Evolutionary conservation across 2,888 invertebrate genomes (phyloP).

Genomic region (Tipula helvola): DNA sequence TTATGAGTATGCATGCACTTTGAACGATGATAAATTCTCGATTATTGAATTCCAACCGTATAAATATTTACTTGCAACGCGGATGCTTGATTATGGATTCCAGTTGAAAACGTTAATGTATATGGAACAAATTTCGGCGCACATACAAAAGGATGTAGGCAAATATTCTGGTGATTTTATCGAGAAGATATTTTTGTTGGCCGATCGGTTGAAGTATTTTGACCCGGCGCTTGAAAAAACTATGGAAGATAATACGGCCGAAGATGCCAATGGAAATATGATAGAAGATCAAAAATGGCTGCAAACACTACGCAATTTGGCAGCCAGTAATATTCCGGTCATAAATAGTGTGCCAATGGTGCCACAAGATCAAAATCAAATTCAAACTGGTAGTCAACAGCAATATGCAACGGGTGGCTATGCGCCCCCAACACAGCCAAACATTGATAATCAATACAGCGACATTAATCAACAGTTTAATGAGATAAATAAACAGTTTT

Average conservation of each 20-base stretch:
- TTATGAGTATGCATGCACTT: slow-evolving; percentile 81
- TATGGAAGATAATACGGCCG: slow-evolving; percentile 34
- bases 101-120: slow-evolving; percentile 72
- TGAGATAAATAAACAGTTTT: slow-evolving; percentile 24
- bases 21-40: slow-evolving; percentile 60
- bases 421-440: slow-evolving; percentile 21
- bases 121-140: slow-evolving; percentile 63
- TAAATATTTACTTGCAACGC: slow-evolving; percentile 68
- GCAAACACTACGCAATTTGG: slow-evolving; percentile 24
- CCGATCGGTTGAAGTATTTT: slow-evolving; percentile 53
- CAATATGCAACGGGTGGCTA: slow-evolving; percentile 21
- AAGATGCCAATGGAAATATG: slow-evolving; percentile 21
- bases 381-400: slow-evolving; percentile 18
- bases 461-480: slow-evolving; percentile 33
- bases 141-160: slow-evolving; percentile 46
- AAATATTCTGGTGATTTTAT: slow-evolving; percentile 41
- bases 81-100: slow-evolving; percentile 66
- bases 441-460: slow-evolving; percentile 31
- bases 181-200: slow-evolving; percentile 40
- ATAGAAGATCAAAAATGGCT: slow-evolving; percentile 33
- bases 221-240: slow-evolving; percentile 42
- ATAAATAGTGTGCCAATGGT: neutral
- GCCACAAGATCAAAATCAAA: neutral
- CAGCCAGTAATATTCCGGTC: slow-evolving; percentile 17
- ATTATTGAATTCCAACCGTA: slow-evolving; percentile 68